Evolutionary conservation across 35 echinoderm and acorn worm genomes (phyloP).

Genomic region (Acanthaster planci): DNA sequence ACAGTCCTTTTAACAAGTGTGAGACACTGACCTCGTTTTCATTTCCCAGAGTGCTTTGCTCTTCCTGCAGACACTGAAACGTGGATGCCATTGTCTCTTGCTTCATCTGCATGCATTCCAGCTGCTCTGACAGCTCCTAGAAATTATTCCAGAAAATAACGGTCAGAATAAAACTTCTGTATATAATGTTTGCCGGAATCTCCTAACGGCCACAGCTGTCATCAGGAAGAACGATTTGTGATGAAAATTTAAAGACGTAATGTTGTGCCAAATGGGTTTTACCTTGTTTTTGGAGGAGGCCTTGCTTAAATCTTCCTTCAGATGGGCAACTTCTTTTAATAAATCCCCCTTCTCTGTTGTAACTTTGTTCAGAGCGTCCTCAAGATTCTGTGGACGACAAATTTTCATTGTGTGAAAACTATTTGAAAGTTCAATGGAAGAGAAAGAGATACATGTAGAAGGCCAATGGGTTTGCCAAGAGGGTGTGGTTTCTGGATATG

Average conservation of each 20-base stretch:
- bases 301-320: slow-evolving; percentile 36
- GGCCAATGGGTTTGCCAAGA: too few relatives aligned
- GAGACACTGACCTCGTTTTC: slow-evolving; percentile 64
- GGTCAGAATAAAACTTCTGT: too few relatives aligned
- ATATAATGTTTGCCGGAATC: too few relatives aligned
- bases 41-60: slow-evolving; percentile 46
- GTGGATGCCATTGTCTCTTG: slow-evolving; percentile 85
- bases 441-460: too few relatives aligned
- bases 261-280: too few relatives aligned
- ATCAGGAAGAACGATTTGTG: too few relatives aligned
- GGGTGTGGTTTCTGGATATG: too few relatives aligned
- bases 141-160: neutral
- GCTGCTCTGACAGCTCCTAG: slow-evolving; percentile 71
- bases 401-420: too few relatives aligned
- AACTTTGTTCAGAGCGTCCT: slow-evolving; percentile 19
- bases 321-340: slow-evolving; percentile 28
- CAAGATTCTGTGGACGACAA: neutral
- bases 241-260: too few relatives aligned
- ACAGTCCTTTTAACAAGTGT: too few relatives aligned
- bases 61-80: slow-evolving; percentile 90
- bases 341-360: neutral
- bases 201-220: too few relatives aligned
- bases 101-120: slow-evolving; percentile 96
- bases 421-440: too few relatives aligned
- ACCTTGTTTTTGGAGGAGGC: slow-evolving; percentile 37